Conservation (phyloP, 2,888 invertebrate species). For the Pelosia muscerda region DNA sequence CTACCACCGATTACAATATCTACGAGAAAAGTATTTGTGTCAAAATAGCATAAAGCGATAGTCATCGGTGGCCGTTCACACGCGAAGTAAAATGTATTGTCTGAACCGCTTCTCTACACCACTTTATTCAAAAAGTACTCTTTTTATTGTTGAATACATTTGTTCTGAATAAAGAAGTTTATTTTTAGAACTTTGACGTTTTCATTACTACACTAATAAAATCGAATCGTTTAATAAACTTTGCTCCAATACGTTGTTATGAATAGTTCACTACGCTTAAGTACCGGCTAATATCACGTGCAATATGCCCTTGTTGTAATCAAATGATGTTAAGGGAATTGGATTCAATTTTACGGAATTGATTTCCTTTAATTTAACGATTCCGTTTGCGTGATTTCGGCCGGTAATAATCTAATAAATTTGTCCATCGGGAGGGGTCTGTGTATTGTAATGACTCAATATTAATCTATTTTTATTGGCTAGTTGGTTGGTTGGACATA, state of each 20-base stretch:
- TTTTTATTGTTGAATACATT: conserved; percentile 63
- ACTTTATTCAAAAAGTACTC: conserved; percentile 64
- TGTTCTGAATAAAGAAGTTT: conserved; percentile 58
- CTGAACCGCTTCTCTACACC: conserved; percentile 59
- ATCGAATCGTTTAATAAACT: conserved; percentile 25
- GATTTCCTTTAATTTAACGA: conserved; percentile 84
- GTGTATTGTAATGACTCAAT: conserved; percentile 71
- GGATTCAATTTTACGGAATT: conserved; percentile 81
- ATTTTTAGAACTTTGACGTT: conserved; percentile 63
- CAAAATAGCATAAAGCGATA: conserved; percentile 78
- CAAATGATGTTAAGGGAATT: conserved; percentile 73
- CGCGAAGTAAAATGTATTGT: conserved; percentile 75
- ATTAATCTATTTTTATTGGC: conserved; percentile 75
- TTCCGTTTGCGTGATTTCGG: conserved; percentile 85
- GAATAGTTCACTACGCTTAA: conserved; percentile 23
- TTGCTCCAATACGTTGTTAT: conserved; percentile 21
- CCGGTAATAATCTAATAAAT: conserved; percentile 84
- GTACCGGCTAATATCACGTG: conserved; percentile 36
- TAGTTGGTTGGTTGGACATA: conserved; percentile 53
- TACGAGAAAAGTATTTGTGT: conserved; percentile 73
- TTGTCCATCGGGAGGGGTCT: conserved; percentile 79
- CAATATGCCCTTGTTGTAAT: conserved; percentile 55
- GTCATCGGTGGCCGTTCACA: conserved; percentile 75
- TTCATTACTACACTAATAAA: conserved; percentile 59
- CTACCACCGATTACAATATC: conserved; percentile 75